phyloP scores from a whole-genome alignment of 2,888 invertebrate genomes.

The Conistra vaccinii region DNA sequence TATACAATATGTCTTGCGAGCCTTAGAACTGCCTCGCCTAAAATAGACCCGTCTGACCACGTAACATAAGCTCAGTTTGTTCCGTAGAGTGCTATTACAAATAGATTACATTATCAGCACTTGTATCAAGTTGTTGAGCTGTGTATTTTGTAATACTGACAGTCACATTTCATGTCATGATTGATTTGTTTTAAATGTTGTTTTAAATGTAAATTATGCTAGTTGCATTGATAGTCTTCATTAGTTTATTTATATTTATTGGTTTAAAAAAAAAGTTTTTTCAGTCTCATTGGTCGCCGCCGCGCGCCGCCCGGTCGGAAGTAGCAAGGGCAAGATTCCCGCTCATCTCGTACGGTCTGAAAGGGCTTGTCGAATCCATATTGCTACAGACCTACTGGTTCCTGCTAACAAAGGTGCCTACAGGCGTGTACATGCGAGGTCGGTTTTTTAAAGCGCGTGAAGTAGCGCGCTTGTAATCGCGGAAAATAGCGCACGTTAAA shows the following conservation, averaged over 20 bases:
- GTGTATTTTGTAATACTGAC: slow-evolving; percentile 76
- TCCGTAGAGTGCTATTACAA: slow-evolving; percentile 71
- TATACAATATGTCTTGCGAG: too few relatives aligned
- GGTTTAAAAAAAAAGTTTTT: too few relatives aligned
- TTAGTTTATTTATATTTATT: background rate
- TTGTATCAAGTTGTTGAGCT: slow-evolving; percentile 82
- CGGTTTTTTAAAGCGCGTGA: background rate
- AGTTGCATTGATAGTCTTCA: background rate
- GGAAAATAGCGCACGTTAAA: background rate
- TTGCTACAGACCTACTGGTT: background rate
- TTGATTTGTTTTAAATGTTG: slow-evolving; percentile 68
- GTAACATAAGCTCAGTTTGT: slow-evolving; percentile 50
- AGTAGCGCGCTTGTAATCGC: background rate
- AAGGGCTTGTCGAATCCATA: background rate
- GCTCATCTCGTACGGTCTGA: background rate
- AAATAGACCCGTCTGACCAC: background rate
- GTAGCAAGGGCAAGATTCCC: background rate
- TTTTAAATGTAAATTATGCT: background rate
- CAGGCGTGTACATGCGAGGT: background rate
- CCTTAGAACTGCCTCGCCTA: too few relatives aligned
- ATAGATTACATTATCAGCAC: slow-evolving; percentile 84
- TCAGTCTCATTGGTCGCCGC: too few relatives aligned
- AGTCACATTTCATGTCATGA: slow-evolving; percentile 72
- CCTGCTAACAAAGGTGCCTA: background rate
- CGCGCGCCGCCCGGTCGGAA: background rate